Evolutionary conservation across 2,797 vertebrate genomes (phyloP).

Genomic region (Mormyrus proboscirostris): DNA sequence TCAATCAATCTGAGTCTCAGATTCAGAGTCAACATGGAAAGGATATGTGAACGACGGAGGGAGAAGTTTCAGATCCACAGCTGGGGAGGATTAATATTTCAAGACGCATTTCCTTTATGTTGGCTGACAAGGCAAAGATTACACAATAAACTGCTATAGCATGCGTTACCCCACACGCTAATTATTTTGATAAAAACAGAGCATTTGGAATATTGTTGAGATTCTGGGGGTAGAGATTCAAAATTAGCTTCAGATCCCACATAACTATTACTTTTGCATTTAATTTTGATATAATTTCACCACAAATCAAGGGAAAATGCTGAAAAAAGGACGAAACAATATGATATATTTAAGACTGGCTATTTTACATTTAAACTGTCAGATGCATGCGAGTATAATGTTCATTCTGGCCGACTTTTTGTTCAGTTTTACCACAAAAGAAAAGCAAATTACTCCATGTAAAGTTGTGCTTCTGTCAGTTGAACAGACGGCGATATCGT

Average conservation of each 20-base stretch:
- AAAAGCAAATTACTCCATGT: conserved; percentile 10
- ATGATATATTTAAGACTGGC: conserved; percentile 43
- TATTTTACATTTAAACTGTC: neutral
- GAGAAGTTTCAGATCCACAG: conserved; percentile 28
- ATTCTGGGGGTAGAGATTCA: conserved; percentile 38
- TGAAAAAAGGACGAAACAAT: conserved; percentile 50
- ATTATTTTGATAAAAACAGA: conserved; percentile 26
- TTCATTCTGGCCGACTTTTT: neutral
- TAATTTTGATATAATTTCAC: conserved; percentile 56
- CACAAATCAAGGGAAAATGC: conserved; percentile 57
- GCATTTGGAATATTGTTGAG: conserved; percentile 37
- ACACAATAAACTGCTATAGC: conserved; percentile 39
- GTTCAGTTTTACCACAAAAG: conserved; percentile 1
- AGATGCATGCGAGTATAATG: conserved; percentile 1
- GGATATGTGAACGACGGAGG: conserved; percentile 31
- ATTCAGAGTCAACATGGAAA: conserved; percentile 31
- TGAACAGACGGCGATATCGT: neutral
- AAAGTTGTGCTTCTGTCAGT: neutral
- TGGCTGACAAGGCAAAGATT: conserved; percentile 38
- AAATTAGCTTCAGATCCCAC: conserved; percentile 55
- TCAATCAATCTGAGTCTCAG: conserved; percentile 26
- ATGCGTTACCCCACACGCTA: conserved; percentile 50
- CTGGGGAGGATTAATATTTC: conserved; percentile 50
- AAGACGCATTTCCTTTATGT: conserved; percentile 46
- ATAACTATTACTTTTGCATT: conserved; percentile 49